Conservation (phyloP, 2,888 invertebrate species). For the Scaptomyza reducta region DNA sequence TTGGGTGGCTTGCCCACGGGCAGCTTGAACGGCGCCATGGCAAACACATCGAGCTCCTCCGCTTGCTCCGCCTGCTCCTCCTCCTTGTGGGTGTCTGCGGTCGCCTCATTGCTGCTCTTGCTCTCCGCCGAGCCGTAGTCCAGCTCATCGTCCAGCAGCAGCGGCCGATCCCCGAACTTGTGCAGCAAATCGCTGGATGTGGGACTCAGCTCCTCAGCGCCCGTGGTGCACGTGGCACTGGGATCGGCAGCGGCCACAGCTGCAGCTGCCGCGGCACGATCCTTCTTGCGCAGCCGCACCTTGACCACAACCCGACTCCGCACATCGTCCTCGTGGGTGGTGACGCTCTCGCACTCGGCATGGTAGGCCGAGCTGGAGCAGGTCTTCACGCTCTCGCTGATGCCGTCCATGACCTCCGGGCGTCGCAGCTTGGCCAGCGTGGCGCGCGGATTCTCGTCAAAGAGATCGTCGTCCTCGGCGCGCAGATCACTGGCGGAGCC, state of each 20-base stretch:
- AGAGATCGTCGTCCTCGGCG: slow-evolving; percentile 85
- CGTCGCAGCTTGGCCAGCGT: slow-evolving; percentile 79
- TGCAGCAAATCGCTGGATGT: slow-evolving; percentile 87
- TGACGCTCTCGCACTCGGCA: slow-evolving; percentile 89
- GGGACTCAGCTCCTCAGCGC: slow-evolving; percentile 83
- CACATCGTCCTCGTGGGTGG: slow-evolving; percentile 87
- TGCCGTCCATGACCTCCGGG: slow-evolving; percentile 85
- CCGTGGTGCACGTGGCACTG: slow-evolving; percentile 10
- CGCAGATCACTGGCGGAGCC: slow-evolving; percentile 90
- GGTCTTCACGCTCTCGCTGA: slow-evolving; percentile 88
- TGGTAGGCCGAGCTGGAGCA: slow-evolving; percentile 89
- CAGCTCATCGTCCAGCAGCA: slow-evolving; percentile 91
- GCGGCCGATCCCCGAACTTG: slow-evolving; percentile 90
- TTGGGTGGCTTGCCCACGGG: slow-evolving; percentile 78
- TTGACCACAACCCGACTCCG: slow-evolving; percentile 85
- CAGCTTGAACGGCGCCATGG: slow-evolving; percentile 88
- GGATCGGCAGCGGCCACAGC: slow-evolving; percentile 46
- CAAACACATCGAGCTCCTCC: slow-evolving; percentile 88
- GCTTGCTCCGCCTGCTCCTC: slow-evolving; percentile 75
- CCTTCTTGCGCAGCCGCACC: slow-evolving; percentile 85
- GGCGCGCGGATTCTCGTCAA: slow-evolving; percentile 83
- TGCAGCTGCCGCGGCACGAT: slow-evolving; percentile 77
- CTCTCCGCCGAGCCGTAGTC: slow-evolving; percentile 86
- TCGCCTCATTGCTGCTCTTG: slow-evolving; percentile 77
- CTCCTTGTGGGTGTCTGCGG: background rate